phyloP scores from a whole-genome alignment of 2,113 vertebrate genomes.

The Sylvia atricapilla region DNA sequence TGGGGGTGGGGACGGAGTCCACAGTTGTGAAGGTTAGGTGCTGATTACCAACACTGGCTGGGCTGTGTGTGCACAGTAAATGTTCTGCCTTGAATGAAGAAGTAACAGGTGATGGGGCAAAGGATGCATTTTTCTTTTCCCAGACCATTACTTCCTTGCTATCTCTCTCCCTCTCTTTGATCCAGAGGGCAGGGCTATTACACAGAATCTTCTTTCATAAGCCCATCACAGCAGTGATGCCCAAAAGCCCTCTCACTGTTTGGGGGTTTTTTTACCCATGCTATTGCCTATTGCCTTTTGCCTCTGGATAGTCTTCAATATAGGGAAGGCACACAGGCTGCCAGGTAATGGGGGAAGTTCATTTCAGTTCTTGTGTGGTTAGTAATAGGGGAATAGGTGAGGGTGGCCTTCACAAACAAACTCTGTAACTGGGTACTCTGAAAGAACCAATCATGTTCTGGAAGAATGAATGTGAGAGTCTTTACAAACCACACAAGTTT shows the following conservation, averaged over 20 bases:
- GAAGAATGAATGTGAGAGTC: neutral
- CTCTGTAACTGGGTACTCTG: neutral
- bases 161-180: neutral
- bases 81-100: neutral
- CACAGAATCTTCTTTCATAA: neutral
- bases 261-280: neutral
- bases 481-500: neutral
- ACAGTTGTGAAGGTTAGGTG: rapidly evolving
- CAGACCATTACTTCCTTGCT: rapidly evolving
- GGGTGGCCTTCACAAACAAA: neutral
- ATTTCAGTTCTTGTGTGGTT: neutral
- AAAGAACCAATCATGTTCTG: neutral
- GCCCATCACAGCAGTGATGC: neutral
- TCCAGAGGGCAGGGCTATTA: neutral
- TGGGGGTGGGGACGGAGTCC: neutral
- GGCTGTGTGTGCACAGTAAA: neutral
- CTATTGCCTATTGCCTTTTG: rapidly evolving
- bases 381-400: neutral
- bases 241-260: rapidly evolving
- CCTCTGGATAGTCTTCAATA: neutral
- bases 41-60: rapidly evolving
- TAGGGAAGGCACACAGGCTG: neutral
- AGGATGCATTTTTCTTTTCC: rapidly evolving
- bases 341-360: neutral
- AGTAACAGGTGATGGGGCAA: neutral